These are phyloP conservation scores for Scomberomorus guttatus DNA, from an alignment of 2,797 vertebrate genomes.

Conservation along the genomic window DNA sequence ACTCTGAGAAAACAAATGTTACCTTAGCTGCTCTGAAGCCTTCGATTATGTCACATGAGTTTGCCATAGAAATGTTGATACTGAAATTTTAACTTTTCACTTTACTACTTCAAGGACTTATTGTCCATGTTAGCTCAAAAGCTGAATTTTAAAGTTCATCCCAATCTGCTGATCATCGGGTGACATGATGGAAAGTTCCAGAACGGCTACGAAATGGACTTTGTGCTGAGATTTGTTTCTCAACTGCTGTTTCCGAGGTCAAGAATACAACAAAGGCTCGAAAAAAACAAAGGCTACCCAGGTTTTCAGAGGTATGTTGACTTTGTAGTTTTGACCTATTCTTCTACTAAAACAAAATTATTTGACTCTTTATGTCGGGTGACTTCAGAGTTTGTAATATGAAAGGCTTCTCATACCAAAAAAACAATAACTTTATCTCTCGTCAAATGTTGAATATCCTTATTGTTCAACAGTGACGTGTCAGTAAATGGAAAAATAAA, in stretches of 20 bases:
- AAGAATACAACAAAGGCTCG: too few relatives aligned
- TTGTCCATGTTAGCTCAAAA: neutral
- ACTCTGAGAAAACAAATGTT: neutral
- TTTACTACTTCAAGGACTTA: too few relatives aligned
- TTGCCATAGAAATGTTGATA: neutral
- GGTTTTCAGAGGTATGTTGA: neutral
- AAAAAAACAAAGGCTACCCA: neutral
- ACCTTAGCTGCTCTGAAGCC: too few relatives aligned
- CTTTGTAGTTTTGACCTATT: slow-evolving; percentile 1
- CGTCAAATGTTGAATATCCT: slow-evolving; percentile 24
- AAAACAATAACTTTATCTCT: neutral
- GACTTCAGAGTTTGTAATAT: slow-evolving; percentile 9
- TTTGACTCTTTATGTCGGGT: slow-evolving; percentile 7
- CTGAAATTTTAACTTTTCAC: neutral
- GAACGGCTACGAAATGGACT: neutral
- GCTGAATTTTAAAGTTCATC: neutral
- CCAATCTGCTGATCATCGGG: neutral
- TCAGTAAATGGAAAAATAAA: slow-evolving; percentile 1
- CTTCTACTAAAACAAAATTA: neutral
- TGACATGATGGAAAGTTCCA: neutral
- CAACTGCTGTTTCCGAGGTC: neutral
- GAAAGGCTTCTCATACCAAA: neutral
- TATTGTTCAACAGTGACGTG: slow-evolving; percentile 24
- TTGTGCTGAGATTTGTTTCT: neutral
- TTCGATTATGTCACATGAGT: neutral